These are phyloP conservation scores for Epistrophe eligans DNA, from an alignment of 2,888 invertebrate species.

Conservation along the genomic window DNA sequence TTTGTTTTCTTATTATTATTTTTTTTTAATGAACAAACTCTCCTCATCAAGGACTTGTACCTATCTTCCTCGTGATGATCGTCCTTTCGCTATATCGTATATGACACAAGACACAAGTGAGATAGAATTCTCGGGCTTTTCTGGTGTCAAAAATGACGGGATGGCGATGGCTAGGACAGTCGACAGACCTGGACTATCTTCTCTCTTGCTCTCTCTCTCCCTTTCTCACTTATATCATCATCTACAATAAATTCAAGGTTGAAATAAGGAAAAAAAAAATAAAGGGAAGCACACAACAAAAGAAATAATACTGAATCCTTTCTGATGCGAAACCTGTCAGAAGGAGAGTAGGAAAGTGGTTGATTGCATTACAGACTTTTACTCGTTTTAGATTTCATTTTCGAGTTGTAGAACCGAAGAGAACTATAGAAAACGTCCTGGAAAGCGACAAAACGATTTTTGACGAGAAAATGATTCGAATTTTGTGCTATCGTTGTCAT, in stretches of 20 bases:
- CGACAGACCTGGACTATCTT: constrained; percentile 2
- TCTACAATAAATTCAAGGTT: constrained; percentile 57
- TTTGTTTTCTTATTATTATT: constrained; percentile 14
- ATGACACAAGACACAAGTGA: constrained; percentile 49
- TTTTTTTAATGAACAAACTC: constrained; percentile 12
- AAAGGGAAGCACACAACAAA: background rate
- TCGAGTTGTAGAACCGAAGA: background rate
- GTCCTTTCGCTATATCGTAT: constrained; percentile 16
- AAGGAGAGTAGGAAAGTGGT: constrained; percentile 54
- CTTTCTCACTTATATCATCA: background rate
- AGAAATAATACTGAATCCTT: constrained; percentile 8
- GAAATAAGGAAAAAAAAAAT: constrained; percentile 5
- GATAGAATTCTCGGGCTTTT: constrained; percentile 33
- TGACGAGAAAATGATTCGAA: constrained; percentile 66
- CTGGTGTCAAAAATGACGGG: constrained; percentile 39
- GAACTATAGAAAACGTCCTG: constrained; percentile 17
- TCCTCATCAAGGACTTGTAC: constrained; percentile 44
- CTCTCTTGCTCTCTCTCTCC: constrained; percentile 38
- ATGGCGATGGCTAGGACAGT: constrained; percentile 24
- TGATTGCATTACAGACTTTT: constrained; percentile 56
- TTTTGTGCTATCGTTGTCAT: constrained; percentile 29
- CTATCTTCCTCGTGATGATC: background rate
- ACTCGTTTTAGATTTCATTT: constrained; percentile 43
- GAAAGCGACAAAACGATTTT: constrained; percentile 58
- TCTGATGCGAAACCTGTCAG: constrained; percentile 44